These are phyloP conservation scores for Pseudotriccus pelzelni DNA, from an alignment of 2,797 vertebrate species.

Conservation along the genomic window DNA sequence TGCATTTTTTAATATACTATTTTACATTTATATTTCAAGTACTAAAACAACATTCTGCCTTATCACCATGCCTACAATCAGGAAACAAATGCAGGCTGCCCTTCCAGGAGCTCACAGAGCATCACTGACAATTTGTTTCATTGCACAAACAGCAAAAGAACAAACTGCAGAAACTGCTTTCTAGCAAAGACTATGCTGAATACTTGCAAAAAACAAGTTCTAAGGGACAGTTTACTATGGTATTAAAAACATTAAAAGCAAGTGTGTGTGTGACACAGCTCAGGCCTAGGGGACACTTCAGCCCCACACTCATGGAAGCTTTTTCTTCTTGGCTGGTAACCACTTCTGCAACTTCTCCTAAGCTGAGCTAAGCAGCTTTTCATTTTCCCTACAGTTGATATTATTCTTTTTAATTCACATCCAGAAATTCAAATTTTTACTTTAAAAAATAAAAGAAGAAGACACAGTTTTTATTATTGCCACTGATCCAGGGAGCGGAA, in stretches of 20 bases:
- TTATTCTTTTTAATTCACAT: neutral
- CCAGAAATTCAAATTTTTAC: neutral
- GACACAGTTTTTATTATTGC: neutral
- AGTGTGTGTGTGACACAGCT: neutral
- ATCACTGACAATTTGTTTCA: neutral
- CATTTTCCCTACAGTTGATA: neutral
- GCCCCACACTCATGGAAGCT: fast-evolving
- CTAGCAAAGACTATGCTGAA: neutral
- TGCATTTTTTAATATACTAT: neutral
- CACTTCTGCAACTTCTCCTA: neutral
- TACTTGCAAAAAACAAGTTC: neutral
- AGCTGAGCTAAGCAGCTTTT: neutral
- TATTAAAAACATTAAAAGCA: neutral
- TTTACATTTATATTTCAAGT: neutral
- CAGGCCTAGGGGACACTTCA: neutral
- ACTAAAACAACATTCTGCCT: neutral
- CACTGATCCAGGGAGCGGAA: neutral
- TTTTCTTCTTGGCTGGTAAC: neutral
- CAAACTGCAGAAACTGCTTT: neutral
- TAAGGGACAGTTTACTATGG: neutral
- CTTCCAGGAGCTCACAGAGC: neutral
- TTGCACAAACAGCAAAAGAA: neutral
- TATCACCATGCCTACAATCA: neutral
- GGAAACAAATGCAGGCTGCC: neutral
- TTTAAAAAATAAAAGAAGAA: neutral